Conservation (phyloP, 2,888 invertebrate species). For the Rotaria magnacalcarata region DNA sequence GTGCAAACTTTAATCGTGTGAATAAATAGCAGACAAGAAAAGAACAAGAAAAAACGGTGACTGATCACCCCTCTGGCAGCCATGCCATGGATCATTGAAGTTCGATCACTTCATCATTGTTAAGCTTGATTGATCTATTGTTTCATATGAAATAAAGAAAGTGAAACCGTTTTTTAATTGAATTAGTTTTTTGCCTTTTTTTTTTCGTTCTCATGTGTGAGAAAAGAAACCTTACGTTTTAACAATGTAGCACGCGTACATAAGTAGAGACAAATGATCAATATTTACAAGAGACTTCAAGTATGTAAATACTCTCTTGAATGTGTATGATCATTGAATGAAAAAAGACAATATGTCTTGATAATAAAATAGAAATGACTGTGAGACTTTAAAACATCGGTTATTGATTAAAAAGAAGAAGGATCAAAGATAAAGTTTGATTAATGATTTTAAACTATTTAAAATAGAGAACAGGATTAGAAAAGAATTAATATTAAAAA, state of each 20-base stretch:
- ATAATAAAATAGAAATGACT: background rate
- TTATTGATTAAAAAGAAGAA: background rate
- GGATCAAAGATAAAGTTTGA: background rate
- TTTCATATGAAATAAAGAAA: background rate
- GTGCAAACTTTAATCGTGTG: constrained; percentile 8
- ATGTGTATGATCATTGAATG: background rate
- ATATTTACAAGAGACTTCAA: background rate
- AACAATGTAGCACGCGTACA: background rate
- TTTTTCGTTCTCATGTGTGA: background rate
- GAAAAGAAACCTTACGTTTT: background rate
- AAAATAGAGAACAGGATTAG: background rate
- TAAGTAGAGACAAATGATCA: background rate
- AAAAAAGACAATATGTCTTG: background rate
- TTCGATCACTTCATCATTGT: background rate
- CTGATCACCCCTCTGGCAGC: background rate
- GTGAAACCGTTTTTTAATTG: background rate
- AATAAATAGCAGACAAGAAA: background rate
- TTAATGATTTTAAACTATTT: background rate
- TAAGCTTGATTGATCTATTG: constrained; percentile 17
- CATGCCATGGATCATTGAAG: background rate
- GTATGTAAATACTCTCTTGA: background rate
- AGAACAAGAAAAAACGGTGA: background rate
- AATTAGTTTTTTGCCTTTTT: background rate
- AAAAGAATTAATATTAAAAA: background rate
- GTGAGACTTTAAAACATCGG: background rate